These are phyloP conservation scores for Scatophagus argus DNA, from an alignment of 2,113 vertebrate genomes.

Conservation along the genomic window DNA sequence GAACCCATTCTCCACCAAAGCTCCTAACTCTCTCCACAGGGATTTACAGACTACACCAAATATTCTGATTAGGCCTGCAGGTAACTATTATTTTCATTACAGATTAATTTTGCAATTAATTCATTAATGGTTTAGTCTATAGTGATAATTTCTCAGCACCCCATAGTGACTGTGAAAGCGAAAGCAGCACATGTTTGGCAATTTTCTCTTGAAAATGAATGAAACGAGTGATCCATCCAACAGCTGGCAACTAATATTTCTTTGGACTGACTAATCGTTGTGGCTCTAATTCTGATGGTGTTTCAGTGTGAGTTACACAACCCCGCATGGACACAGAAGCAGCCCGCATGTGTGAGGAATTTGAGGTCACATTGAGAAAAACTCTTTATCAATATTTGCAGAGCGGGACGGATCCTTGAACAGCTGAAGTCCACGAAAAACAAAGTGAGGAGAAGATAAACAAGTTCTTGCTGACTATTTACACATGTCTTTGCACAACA, in stretches of 20 bases:
- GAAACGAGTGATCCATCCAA: too few relatives aligned
- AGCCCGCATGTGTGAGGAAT: background rate
- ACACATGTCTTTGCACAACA: conserved; percentile 21
- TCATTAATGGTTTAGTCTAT: too few relatives aligned
- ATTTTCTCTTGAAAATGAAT: too few relatives aligned
- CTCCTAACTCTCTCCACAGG: background rate
- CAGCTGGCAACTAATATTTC: too few relatives aligned
- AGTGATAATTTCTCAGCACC: too few relatives aligned
- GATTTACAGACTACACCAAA: background rate
- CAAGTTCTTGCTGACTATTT: conserved; percentile 14
- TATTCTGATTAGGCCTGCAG: too few relatives aligned
- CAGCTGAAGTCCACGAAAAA: background rate
- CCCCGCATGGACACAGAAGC: background rate
- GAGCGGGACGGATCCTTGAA: conserved; percentile 35
- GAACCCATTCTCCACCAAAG: background rate
- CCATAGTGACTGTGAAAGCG: too few relatives aligned
- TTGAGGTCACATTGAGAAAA: background rate
- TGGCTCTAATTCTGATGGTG: too few relatives aligned
- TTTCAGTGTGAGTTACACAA: background rate
- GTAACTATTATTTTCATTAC: too few relatives aligned
- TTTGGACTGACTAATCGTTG: too few relatives aligned
- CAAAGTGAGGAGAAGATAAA: conserved; percentile 16
- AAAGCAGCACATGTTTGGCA: too few relatives aligned
- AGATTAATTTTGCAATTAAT: too few relatives aligned
- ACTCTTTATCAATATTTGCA: conserved; percentile 40